Percentiles rank a stretch among this genome's conserved stretches.
phyloP scores from a whole-genome alignment of 1,140 invertebrate genomes.

The Cotesia chilonis region DNA sequence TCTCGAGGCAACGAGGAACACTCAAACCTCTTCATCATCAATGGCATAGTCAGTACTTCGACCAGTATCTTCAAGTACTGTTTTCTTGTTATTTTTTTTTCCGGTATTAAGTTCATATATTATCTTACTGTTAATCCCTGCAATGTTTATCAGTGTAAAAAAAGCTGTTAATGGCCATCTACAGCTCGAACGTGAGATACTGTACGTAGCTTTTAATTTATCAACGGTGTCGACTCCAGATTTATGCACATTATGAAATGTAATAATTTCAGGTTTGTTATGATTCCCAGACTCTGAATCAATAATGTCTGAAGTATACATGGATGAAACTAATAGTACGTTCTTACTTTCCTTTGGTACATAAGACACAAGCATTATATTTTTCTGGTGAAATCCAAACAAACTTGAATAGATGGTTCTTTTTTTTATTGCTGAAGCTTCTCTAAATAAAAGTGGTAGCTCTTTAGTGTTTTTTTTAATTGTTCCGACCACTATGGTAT shows the following conservation, averaged over 20 bases:
- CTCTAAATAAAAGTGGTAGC: conserved; percentile 43
- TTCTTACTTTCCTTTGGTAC: conserved; percentile 34
- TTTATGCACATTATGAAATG: conserved; percentile 53
- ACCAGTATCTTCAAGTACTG: conserved; percentile 11
- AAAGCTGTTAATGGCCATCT: conserved; percentile 49
- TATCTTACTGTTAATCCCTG: background rate
- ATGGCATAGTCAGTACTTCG: background rate
- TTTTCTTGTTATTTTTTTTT: conserved; percentile 23
- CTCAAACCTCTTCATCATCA: background rate
- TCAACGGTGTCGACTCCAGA: conserved; percentile 57
- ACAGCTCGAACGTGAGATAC: conserved; percentile 37
- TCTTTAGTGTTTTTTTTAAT: conserved; percentile 54
- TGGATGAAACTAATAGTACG: conserved; percentile 41
- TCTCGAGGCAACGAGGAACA: too few species aligned
- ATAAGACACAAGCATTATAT: background rate
- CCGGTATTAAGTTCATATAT: background rate
- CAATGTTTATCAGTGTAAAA: conserved; percentile 1
- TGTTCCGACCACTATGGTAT: conserved; percentile 52
- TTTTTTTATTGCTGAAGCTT: conserved; percentile 33
- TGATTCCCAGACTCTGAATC: conserved; percentile 37
- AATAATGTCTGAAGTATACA: conserved; percentile 43
- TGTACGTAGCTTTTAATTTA: conserved; percentile 46
- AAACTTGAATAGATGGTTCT: conserved; percentile 12
- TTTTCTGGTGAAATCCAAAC: background rate
- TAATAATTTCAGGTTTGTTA: conserved; percentile 56